Percentiles rank a stretch among this genome's conserved stretches.
These are phyloP conservation scores for Nematostella vectensis DNA, from an alignment of 92 coral and sea anemone species.

Conservation along the genomic window DNA sequence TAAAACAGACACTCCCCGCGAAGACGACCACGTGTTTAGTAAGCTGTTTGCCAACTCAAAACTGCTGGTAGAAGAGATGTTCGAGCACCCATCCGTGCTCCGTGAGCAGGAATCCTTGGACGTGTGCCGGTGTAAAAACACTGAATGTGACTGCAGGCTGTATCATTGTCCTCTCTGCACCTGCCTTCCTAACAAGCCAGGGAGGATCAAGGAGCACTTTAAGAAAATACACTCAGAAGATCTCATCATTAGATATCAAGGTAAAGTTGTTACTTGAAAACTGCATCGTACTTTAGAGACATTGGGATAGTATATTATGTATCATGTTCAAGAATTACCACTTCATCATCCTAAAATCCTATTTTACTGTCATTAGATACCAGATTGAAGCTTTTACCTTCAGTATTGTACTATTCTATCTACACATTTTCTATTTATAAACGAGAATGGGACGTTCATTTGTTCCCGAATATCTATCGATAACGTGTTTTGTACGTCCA, in stretches of 20 bases:
- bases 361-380: no score
- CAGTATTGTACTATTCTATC: no score
- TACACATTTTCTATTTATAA: no score
- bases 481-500: no score
- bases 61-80: constrained; percentile 30
- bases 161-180: constrained; percentile 85
- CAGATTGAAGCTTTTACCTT: no score
- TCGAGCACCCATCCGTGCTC: constrained; percentile 59
- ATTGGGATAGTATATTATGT: not conserved
- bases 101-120: constrained; percentile 33
- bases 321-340: not conserved
- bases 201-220: constrained; percentile 79
- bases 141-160: constrained; percentile 78
- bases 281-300: not conserved
- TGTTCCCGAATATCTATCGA: no score
- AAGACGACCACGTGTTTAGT: constrained; percentile 65
- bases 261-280: constrained; percentile 10
- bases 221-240: constrained; percentile 72
- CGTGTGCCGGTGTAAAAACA: constrained; percentile 57
- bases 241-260: constrained; percentile 73
- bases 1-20: constrained; percentile 25
- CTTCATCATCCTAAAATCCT: no score
- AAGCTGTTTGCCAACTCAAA: constrained; percentile 41
- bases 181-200: constrained; percentile 82
- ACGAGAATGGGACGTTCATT: no score